Base-by-base conservation (phyloP, 1,140 invertebrate genomes). In the Drosophila mauritiana region DNA sequence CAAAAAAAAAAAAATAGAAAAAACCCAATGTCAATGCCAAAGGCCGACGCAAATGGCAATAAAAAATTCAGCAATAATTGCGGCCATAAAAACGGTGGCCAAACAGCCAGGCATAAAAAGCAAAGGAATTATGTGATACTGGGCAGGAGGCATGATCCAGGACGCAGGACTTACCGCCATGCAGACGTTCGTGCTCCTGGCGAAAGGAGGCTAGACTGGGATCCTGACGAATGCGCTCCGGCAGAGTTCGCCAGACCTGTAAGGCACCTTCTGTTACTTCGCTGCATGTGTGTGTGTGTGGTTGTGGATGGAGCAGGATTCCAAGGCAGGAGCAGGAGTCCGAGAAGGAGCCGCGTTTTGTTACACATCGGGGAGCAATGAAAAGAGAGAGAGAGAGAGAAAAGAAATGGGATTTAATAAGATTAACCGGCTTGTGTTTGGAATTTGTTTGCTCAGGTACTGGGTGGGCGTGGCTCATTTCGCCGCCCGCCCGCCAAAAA, bases 221-320 rank as follows among this genome's bases (percentile, higher is more conserved):
- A 88, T 95, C 94, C 78, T 94, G 92, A 53, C 94, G 94, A 88
- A 95, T 94, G 40, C 93, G 93, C 63, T 95, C 94, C 0, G 95
- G 95, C 34, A 95, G 92, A 43, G 94, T 93, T 58, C 94, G 91
- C 95, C 95, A 95, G 49, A 95, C 93, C 73, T 94, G 93, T 53
- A 95, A 83, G 57, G 94, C 93, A 45, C 95, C 94, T 25, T 95
- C 94, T n/a, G 95, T 94, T 80, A 94, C 92, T 90, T 94, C 94
- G 88, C 94, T 94, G 92, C 55, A 84, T 31, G 31, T 31, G 31
- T 31, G 20, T 61, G 58, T 72, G 78, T 52, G 45, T n/a, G 13
- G n/a, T n/a, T 6, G 11, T 40, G 22, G 10, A 15, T 27, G 34
- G 13, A 37, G 1, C 48, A 22, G 39, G 12, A 39, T 3, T 15